A percentile compares a stretch with the other conserved stretches of the same genome.
phyloP scores from a whole-genome alignment of 2,888 invertebrate species.

The Sminthurides aquaticus region DNA sequence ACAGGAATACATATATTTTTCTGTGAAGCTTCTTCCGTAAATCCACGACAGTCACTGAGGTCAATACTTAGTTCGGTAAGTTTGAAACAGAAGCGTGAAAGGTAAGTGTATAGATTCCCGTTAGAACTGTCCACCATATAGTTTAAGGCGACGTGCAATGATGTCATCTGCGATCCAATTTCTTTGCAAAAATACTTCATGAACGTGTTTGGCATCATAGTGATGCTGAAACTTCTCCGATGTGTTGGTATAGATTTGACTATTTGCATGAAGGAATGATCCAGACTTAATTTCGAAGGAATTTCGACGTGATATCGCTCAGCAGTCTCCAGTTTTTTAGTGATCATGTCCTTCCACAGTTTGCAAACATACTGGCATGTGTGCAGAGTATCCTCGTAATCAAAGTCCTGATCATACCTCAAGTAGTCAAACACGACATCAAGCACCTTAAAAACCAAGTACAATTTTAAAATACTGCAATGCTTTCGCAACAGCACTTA shows the following conservation, averaged over 20 bases:
- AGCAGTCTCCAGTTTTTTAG: neutral
- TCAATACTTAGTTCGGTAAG: neutral
- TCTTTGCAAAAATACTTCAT: slow-evolving; percentile 1
- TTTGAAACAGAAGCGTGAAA: neutral
- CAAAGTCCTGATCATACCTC: neutral
- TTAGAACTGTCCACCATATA: neutral
- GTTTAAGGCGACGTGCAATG: neutral
- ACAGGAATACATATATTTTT: neutral
- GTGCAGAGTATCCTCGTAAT: neutral
- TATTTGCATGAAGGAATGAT: neutral
- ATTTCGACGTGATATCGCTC: neutral
- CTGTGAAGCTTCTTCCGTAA: neutral
- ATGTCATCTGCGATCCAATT: neutral
- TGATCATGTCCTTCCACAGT: neutral
- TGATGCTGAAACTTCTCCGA: neutral
- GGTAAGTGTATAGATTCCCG: neutral
- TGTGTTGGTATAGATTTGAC: neutral
- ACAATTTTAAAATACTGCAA: no score
- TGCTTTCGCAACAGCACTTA: no score
- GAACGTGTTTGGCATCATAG: neutral
- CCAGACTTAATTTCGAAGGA: neutral
- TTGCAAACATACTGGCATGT: slow-evolving; percentile 1
- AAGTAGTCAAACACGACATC: neutral
- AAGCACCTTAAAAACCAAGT: neutral
- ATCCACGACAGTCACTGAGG: neutral